These are phyloP conservation scores for Argyresthia albistria DNA, from an alignment of 2,888 invertebrate genomes.

Conservation along the genomic window DNA sequence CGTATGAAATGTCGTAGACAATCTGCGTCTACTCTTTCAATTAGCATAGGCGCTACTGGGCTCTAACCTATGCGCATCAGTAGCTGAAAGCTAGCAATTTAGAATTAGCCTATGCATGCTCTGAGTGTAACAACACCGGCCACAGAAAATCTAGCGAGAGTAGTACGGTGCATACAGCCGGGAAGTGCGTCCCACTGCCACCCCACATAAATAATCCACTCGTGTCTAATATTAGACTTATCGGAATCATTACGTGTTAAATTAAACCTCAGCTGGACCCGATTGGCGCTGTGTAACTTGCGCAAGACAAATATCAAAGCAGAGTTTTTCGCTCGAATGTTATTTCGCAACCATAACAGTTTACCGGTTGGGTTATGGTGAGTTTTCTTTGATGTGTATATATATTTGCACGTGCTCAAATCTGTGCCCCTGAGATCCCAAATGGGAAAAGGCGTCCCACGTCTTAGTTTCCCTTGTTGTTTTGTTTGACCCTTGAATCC, in stretches of 20 bases:
- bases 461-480: no score
- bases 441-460: background rate
- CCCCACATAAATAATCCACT: constrained; percentile 30
- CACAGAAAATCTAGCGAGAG: background rate
- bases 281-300: constrained; percentile 15
- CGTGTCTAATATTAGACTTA: constrained; percentile 35
- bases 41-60: no score
- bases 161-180: constrained; percentile 15
- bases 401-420: no score
- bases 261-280: constrained; percentile 22
- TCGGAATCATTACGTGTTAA: constrained; percentile 32
- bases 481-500: no score
- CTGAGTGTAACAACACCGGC: no score
- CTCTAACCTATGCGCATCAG: no score
- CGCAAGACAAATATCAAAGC: constrained; percentile 23
- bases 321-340: constrained; percentile 31
- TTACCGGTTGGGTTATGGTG: constrained; percentile 36
- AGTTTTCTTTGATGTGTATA: constrained; percentile 23
- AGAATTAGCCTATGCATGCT: no score
- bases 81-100: no score
- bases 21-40: no score
- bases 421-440: background rate
- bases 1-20: no score
- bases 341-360: constrained; percentile 36
- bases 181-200: constrained; percentile 32